phyloP scores from a whole-genome alignment of 2,888 invertebrate species.

The Lithodes maja region DNA sequence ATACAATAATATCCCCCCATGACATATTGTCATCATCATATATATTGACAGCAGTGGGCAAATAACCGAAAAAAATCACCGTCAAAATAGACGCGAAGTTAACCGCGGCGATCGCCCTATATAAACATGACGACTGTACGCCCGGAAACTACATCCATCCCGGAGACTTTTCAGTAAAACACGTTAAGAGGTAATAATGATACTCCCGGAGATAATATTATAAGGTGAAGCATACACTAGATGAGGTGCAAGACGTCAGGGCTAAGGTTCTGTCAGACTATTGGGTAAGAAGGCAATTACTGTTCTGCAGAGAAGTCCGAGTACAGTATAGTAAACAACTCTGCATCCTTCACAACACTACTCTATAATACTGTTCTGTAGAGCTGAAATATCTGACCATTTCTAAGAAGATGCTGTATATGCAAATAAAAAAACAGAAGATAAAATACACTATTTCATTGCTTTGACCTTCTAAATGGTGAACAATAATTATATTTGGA shows the following conservation, averaged over 20 bases:
- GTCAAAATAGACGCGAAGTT: no score
- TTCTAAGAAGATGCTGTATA: slow-evolving; percentile 1
- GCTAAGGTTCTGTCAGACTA: no score
- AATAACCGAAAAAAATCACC: no score
- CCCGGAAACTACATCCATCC: no score
- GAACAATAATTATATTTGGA: not conserved
- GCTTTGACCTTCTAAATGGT: not conserved
- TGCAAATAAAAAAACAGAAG: not conserved
- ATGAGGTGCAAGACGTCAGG: not conserved
- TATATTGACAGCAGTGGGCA: no score
- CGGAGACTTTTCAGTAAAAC: no score
- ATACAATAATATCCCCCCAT: no score
- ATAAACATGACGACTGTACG: no score
- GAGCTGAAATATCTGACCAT: not conserved
- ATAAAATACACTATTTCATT: not conserved
- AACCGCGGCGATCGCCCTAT: no score
- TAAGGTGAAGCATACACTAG: not conserved
- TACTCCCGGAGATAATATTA: not conserved
- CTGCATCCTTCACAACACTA: not conserved
- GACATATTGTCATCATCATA: no score
- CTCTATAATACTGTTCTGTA: not conserved
- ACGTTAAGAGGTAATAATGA: not conserved
- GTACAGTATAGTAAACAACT: not conserved
- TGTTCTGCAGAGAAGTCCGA: not conserved
- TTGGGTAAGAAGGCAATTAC: not conserved